phyloP scores from a whole-genome alignment of 2,888 invertebrate species.

The Stictocephala bisonia region DNA sequence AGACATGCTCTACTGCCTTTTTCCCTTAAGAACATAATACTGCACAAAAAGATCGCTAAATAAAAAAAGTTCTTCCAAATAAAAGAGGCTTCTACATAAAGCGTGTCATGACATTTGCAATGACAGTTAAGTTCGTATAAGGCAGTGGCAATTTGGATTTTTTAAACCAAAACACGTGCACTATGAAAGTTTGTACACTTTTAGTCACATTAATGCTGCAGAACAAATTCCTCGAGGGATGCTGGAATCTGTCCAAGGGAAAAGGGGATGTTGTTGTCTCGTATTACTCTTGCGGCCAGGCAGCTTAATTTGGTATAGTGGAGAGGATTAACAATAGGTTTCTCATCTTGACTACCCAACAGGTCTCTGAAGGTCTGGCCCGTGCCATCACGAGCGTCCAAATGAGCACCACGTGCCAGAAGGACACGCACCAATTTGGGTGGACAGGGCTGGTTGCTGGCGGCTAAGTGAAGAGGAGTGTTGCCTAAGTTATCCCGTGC shows the following conservation, averaged over 20 bases:
- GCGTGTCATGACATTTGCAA: constrained; percentile 15
- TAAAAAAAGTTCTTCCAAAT: too few relatives aligned
- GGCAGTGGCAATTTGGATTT: not conserved
- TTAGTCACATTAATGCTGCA: constrained; percentile 52
- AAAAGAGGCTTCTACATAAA: too few relatives aligned
- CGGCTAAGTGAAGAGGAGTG: constrained; percentile 88
- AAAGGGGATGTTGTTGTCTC: constrained; percentile 63
- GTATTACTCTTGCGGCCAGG: constrained; percentile 83
- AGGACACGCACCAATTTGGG: constrained; percentile 74
- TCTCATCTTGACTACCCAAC: constrained; percentile 59
- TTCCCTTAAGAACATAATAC: constrained; percentile 28
- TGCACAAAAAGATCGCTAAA: not conserved
- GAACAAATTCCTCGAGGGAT: constrained; percentile 52
- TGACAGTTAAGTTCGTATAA: not conserved
- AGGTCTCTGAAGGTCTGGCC: constrained; percentile 77
- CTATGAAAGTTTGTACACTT: too few relatives aligned
- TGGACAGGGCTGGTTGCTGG: constrained; percentile 75
- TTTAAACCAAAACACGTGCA: too few relatives aligned
- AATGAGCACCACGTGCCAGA: constrained; percentile 84
- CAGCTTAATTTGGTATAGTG: constrained; percentile 86
- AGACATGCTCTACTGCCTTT: not conserved
- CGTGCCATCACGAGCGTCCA: constrained; percentile 82
- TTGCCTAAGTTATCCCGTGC: constrained; percentile 85
- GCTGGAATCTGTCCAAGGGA: constrained; percentile 52
- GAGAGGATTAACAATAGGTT: constrained; percentile 78